Base-by-base conservation (phyloP, 1,140 invertebrate species). In the Drosophila prosaltans region DNA sequence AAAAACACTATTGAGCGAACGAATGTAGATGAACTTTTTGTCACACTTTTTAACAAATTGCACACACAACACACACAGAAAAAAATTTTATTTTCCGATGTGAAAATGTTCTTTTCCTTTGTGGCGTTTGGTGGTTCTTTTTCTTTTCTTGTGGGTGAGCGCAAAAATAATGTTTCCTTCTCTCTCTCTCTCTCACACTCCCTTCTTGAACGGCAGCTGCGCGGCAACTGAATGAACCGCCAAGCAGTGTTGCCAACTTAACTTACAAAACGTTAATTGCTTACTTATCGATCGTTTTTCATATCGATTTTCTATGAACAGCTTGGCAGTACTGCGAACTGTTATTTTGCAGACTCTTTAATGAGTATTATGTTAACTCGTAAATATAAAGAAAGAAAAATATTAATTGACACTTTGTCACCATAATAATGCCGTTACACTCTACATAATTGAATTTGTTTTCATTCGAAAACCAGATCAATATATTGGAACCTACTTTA, bases 21-120 rank as follows among this genome's bases (percentile, higher is more conserved):
- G 16, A 40, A 10, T 40, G 21, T 3, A 2, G 32, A 24, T 64
- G 36, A 3, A 48, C 54, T 65, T 39, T 48, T 51, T 8, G 32
- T 54, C 16, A 51, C 76, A 58, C 40, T 64, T 72, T 63, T 43
- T 54, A 64, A 67, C 59, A 64, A 69, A 65, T 69, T 66, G 69
- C 59, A 54, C 76, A 74, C 83, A 88, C 83, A 77, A 78, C 77
- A 88, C 82, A 82, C 77, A 84, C 84, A 88, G 80, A 81, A 89
- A 88, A 89, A 88, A 89, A 89, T 84, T 84, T 81, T 58, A 65
- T 81, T 89, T 84, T 69, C 72, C 80, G 70, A 74, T 71, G 65
- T 74, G 73, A 85, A 80, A 89, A 82, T 83, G 80, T 88, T 89
- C 77, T 88, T 86, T 86, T 81, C 76, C 72, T 72, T 82, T 75